These are phyloP conservation scores for Zoanthus gigantus DNA, from an alignment of 92 coral and sea anemone genomes.

Conservation along the genomic window DNA sequence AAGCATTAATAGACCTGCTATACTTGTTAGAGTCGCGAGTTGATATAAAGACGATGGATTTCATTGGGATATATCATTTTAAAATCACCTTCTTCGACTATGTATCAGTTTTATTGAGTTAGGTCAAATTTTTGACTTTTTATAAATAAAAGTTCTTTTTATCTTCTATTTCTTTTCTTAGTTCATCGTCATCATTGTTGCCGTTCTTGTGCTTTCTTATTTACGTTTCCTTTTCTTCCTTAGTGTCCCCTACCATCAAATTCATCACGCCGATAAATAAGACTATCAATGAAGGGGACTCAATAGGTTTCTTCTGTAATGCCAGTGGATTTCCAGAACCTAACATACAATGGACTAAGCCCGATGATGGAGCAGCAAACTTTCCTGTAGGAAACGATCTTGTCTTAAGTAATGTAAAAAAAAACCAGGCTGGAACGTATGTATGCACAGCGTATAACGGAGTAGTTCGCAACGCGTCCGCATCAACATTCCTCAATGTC, in stretches of 20 bases:
- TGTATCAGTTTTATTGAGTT: too few relatives aligned
- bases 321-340: constrained; percentile 66
- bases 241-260: constrained; percentile 56
- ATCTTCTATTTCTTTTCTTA: too few relatives aligned
- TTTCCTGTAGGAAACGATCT: constrained; percentile 30
- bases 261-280: constrained; percentile 29
- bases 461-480: constrained; percentile 46
- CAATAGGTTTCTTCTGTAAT: constrained; percentile 48
- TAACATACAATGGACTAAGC: constrained; percentile 47
- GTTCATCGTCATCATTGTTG: too few relatives aligned
- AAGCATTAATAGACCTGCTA: too few relatives aligned
- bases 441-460: constrained; percentile 61
- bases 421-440: constrained; percentile 44
- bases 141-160: too few relatives aligned
- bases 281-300: constrained; percentile 54
- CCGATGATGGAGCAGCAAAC: neutral
- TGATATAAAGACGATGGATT: too few relatives aligned
- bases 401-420: constrained; percentile 22
- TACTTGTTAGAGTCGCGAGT: too few relatives aligned
- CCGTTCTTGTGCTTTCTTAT: too few relatives aligned
- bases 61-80: too few relatives aligned
- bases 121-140: too few relatives aligned
- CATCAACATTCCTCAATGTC: constrained; percentile 44
- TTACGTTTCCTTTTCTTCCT: too few relatives aligned
- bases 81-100: too few relatives aligned